Conservation (phyloP, 2,113 vertebrate species). For the Hippocampus guttulatus region DNA sequence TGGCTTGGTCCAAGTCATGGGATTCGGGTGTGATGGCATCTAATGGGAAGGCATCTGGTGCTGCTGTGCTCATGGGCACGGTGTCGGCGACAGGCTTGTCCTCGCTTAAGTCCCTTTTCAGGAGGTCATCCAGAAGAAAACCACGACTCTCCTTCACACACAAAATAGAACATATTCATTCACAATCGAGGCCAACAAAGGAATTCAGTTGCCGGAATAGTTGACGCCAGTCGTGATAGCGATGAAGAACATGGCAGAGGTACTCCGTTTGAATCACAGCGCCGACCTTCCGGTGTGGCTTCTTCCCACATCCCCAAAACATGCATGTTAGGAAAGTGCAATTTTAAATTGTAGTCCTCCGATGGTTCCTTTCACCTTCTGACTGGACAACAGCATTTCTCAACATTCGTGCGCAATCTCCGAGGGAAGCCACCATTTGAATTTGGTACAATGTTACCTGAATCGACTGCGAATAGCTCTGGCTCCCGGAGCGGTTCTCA, state of each 20-base stretch:
- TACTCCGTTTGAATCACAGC: no score
- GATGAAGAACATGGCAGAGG: no score
- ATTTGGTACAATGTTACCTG: slow-evolving; percentile 42
- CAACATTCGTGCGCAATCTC: background rate
- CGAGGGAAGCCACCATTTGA: background rate
- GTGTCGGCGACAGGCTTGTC: slow-evolving; percentile 45
- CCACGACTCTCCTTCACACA: slow-evolving; percentile 60
- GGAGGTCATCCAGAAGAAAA: slow-evolving; percentile 60
- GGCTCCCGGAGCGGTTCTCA: slow-evolving; percentile 56
- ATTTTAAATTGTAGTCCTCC: no score
- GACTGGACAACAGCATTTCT: background rate
- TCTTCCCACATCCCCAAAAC: no score
- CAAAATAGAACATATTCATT: slow-evolving; percentile 2
- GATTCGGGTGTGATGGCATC: slow-evolving; percentile 52
- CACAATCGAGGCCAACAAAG: background rate
- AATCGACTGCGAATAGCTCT: slow-evolving; percentile 40
- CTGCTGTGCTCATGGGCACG: slow-evolving; percentile 20
- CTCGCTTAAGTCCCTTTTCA: slow-evolving; percentile 62
- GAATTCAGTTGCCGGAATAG: no score
- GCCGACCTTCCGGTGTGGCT: no score
- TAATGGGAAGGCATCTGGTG: slow-evolving; percentile 35
- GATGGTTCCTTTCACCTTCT: no score
- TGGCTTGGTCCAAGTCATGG: slow-evolving; percentile 47
- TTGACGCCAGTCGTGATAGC: no score
- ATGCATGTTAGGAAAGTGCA: no score